Conservation (phyloP, 2,888 invertebrate species). For the Stenchaetothrips biformis region DNA sequence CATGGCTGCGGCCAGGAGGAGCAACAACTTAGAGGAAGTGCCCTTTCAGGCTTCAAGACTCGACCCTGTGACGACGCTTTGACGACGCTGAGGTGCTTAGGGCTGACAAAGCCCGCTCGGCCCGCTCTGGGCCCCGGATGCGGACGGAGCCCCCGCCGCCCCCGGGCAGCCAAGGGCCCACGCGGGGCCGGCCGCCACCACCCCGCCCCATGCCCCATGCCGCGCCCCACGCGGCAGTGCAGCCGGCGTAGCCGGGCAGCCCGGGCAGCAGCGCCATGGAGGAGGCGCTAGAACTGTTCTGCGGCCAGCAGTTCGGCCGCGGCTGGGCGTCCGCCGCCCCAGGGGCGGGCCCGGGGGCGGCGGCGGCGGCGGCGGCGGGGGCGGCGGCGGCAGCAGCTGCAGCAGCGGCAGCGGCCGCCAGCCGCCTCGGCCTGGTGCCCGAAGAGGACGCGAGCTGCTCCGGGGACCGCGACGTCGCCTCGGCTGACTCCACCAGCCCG, state of each 20-base stretch:
- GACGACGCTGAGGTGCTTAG: background rate
- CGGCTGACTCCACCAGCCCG: conserved; percentile 6
- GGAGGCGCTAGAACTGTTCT: conserved; percentile 15
- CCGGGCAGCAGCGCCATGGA: background rate
- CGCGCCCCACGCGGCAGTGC: background rate
- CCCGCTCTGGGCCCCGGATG: background rate
- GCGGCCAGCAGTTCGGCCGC: conserved; percentile 16
- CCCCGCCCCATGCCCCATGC: background rate
- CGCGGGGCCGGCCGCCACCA: background rate
- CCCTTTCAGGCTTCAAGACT: background rate
- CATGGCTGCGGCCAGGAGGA: background rate
- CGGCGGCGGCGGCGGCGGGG: background rate
- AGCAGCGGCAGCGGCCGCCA: conserved; percentile 8
- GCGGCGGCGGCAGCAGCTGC: background rate
- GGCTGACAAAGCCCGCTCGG: background rate
- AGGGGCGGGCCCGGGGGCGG: background rate
- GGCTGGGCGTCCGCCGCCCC: background rate
- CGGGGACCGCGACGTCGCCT: conserved; percentile 19
- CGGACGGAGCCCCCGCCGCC: background rate
- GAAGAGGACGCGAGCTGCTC: conserved; percentile 14
- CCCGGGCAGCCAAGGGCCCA: background rate
- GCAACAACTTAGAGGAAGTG: background rate
- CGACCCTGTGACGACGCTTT: background rate
- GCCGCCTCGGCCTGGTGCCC: conserved; percentile 13
- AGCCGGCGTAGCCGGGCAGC: too few relatives aligned